phyloP scores from a whole-genome alignment of 2,797 vertebrate genomes.

The Apogon hyalosoma region DNA sequence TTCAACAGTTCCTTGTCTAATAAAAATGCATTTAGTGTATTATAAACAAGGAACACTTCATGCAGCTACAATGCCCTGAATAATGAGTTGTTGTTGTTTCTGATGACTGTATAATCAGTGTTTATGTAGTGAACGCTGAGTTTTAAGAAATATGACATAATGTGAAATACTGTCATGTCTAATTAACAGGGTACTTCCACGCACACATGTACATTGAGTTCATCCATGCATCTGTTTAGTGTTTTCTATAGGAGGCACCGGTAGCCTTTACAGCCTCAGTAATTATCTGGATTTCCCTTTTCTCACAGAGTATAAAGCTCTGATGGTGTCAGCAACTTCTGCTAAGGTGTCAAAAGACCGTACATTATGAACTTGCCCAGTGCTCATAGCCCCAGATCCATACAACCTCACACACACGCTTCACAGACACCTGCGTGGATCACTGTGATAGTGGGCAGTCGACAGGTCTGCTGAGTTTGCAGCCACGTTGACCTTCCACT shows the following conservation, averaged over 20 bases:
- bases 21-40: too few species aligned
- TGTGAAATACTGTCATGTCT: not conserved
- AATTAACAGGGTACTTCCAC: constrained; percentile 2
- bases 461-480: constrained; percentile 61
- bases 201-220: not conserved
- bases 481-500: constrained; percentile 43
- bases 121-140: too few species aligned
- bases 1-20: too few species aligned
- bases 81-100: too few species aligned
- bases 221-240: constrained; percentile 12
- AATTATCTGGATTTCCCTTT: constrained; percentile 44
- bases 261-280: constrained; percentile 22
- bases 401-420: constrained; percentile 1
- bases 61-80: too few species aligned
- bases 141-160: too few species aligned
- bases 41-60: too few species aligned
- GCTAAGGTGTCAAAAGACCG: constrained; percentile 49
- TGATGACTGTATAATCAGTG: too few species aligned
- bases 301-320: constrained; percentile 30
- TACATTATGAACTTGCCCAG: constrained; percentile 38
- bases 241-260: constrained; percentile 26
- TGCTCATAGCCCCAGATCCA: constrained; percentile 12
- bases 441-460: constrained; percentile 18
- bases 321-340: constrained; percentile 50
- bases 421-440: constrained; percentile 18